Base-by-base conservation (phyloP, 2,797 vertebrate genomes). In the Cygnus olor region DNA sequence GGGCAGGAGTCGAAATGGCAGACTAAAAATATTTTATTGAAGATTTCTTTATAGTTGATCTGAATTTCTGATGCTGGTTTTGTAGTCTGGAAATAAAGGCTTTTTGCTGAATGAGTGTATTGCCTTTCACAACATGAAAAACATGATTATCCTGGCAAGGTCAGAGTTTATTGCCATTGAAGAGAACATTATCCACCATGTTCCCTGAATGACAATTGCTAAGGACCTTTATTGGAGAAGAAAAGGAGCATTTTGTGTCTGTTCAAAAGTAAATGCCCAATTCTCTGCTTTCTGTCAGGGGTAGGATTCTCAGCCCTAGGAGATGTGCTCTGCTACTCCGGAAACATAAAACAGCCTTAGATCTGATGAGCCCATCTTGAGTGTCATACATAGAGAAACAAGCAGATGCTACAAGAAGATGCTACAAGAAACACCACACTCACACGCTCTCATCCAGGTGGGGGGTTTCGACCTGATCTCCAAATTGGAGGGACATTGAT, bases 161-260 rank as follows among this genome's bases (percentile, higher is more conserved):
- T 93, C 51, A 38, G 69, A 86, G n/a, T 92, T 92, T 96, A 89
- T 84, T 94, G 76, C 24, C 85, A 79, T 88, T 85, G 91, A 95
- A 86, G 38, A 85, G 70, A 92, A 83, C 38, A 84, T 70, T 64
- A 92, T 28, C 45, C 45, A 86, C 47, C 47, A 47, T 30, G 34
- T 84, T 90, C 58, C 9, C 63, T 79, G 65, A 89, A 82, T 83
- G 81, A 73, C 57, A 94, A 17, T 5, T 80, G 34, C 19, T 79
- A 44, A 69, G 20, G 53, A 2, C 11, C 28, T 84, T 79, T 84
- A 83, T 6, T 40, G 66, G 20, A 92, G 72, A 91, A 84, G 24
- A 27, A 83, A 74, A 27, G 51, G 65, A 86, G 69, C 11, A 32
- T 63, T 88, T 94, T 66, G 15, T 51, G 13, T 12, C 51, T 73